These are phyloP conservation scores for Erythrolamprus reginae DNA, from an alignment of 2,113 vertebrate genomes.

Conservation along the genomic window DNA sequence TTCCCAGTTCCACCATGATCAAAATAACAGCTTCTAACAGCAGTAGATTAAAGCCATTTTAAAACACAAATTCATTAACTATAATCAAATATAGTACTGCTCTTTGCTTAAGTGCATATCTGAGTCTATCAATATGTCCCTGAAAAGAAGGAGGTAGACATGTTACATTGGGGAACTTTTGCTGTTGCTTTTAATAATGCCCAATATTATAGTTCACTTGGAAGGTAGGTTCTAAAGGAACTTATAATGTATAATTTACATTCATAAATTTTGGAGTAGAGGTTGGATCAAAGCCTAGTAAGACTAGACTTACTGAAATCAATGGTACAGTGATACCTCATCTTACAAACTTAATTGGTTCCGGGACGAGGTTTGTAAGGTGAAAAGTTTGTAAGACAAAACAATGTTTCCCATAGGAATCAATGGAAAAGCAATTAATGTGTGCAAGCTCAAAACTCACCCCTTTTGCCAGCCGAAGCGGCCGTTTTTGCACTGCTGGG, in stretches of 20 bases:
- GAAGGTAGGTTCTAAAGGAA: background rate
- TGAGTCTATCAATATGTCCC: fast-evolving
- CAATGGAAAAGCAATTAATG: too few relatives aligned
- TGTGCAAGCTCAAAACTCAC: too few relatives aligned
- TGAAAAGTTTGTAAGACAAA: too few relatives aligned
- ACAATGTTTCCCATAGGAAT: too few relatives aligned
- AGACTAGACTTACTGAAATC: background rate
- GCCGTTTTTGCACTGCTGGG: too few relatives aligned
- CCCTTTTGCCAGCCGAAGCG: too few relatives aligned
- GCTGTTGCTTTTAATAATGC: background rate
- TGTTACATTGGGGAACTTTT: fast-evolving
- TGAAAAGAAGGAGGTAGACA: background rate
- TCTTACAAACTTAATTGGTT: too few relatives aligned
- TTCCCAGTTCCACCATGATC: background rate
- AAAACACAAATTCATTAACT: background rate
- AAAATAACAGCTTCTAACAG: background rate
- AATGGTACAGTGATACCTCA: too few relatives aligned
- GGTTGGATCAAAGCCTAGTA: background rate
- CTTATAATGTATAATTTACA: background rate
- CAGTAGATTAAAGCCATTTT: background rate
- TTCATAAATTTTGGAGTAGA: background rate
- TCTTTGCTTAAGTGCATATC: background rate
- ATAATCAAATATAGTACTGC: background rate
- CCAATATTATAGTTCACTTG: background rate
- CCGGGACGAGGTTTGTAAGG: too few relatives aligned